Base-by-base conservation (phyloP, 1,140 invertebrate species). In the Colletes gigas region DNA sequence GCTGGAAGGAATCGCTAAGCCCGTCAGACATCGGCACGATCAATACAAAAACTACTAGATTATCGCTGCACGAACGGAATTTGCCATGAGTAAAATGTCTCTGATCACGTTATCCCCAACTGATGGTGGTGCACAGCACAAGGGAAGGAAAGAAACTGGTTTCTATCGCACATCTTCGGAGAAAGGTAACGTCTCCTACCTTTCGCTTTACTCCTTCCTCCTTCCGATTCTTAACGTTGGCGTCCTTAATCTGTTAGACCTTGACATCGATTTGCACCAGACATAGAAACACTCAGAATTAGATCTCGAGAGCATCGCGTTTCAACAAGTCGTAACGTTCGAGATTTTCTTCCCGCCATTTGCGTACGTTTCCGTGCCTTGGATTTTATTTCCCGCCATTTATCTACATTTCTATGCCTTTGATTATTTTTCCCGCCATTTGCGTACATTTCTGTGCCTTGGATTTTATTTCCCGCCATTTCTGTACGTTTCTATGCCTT, bases 141-240 rank as follows among this genome's bases (percentile, higher is more conserved):
- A 30, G n/a, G 47, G 63, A 74, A 80, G 55, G 62, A 75, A 68
- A 60, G 44, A 50, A 68, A 54, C 30, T 67, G 65, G 71, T 80
- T 50, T 68, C 71, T 47, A 74, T 10, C 21, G 54, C 8, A 60
- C 80, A 87, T 87, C 83, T 83, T 73, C 17, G 74, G 85, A 85
- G 85, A 87, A 87, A 87, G 85, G 85, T 84, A 73, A 39, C 44
- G 57, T 70, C 71, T 77, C 71, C 81, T 83, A 76, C 73, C 59
- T 73, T 83, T 83, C 67, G 30, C 6, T 55, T 69, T 19, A 47
- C 41, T 78, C 83, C 83, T 80, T 84, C 83, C 83, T 74, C 65
- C 62, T 50, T 47, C 21, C n/a, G 0, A 14, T 15, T 63, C 14
- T 52, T 50, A 67, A 30, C 19, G 39, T 9, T 47, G 15, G 10